Evolutionary conservation across 2,888 invertebrate genomes (phyloP).

Genomic region (Cryptus viduatorius): DNA sequence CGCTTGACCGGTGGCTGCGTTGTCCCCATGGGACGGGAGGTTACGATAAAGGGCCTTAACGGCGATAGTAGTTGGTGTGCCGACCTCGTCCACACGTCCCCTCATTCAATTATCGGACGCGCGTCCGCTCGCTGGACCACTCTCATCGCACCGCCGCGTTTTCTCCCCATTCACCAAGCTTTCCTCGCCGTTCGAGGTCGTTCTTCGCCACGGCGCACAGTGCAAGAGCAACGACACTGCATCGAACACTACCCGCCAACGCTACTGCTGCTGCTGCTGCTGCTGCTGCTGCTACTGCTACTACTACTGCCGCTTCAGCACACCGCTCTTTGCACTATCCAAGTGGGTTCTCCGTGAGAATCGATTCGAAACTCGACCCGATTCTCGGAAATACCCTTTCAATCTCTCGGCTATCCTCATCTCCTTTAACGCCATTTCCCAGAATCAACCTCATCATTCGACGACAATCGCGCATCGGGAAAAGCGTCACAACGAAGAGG

Average conservation of each 20-base stretch:
- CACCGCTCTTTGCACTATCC: background rate
- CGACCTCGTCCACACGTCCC: conserved; percentile 77
- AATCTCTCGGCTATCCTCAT: conserved; percentile 1
- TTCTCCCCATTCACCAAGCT: conserved; percentile 45
- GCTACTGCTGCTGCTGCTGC: too few species aligned
- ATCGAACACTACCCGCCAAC: too few species aligned
- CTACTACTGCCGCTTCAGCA: background rate
- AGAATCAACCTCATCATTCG: conserved; percentile 14
- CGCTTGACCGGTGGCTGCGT: conserved; percentile 12
- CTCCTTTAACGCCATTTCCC: conserved; percentile 4
- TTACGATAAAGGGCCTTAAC: conserved; percentile 74
- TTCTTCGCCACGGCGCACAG: conserved; percentile 17
- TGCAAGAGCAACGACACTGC: conserved; percentile 21
- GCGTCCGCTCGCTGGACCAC: conserved; percentile 70
- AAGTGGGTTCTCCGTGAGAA: background rate
- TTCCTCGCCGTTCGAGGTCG: conserved; percentile 24
- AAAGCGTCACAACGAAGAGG: too few species aligned
- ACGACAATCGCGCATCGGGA: background rate
- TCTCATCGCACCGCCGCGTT: conserved; percentile 61
- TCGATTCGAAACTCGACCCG: conserved; percentile 12
- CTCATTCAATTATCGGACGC: conserved; percentile 80
- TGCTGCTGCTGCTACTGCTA: too few species aligned
- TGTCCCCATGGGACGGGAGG: conserved; percentile 56
- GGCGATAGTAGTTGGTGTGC: conserved; percentile 76
- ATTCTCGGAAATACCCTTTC: conserved; percentile 22